phyloP scores from a whole-genome alignment of 2,888 invertebrate genomes.

The Noctua janthe region DNA sequence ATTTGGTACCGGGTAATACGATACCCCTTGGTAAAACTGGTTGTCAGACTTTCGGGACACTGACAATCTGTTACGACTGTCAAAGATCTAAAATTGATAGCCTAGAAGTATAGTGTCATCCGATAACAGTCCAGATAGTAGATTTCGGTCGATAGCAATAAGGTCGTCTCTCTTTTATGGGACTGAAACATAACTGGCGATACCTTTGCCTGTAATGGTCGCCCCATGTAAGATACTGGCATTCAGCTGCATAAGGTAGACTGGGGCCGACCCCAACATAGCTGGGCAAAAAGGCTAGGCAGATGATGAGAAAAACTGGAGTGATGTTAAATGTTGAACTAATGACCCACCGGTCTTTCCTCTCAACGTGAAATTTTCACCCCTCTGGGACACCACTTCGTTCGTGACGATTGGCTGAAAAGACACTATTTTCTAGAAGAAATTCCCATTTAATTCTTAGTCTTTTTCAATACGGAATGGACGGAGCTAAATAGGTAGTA shows the following conservation, averaged over 20 bases:
- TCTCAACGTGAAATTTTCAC: conserved; percentile 1
- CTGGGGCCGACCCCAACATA: not conserved
- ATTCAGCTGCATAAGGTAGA: not conserved
- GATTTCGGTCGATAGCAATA: too few relatives aligned
- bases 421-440: conserved; percentile 6
- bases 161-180: too few relatives aligned
- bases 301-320: not conserved
- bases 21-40: too few relatives aligned
- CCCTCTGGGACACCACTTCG: conserved; percentile 12
- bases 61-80: too few relatives aligned
- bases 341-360: not conserved
- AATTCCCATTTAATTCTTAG: conserved; percentile 5
- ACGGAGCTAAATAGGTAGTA: conserved; percentile 19
- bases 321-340: not conserved
- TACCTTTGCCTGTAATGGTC: too few relatives aligned
- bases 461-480: conserved; percentile 14
- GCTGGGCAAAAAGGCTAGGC: not conserved
- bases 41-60: too few relatives aligned
- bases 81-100: too few relatives aligned
- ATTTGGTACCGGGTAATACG: too few relatives aligned
- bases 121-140: too few relatives aligned
- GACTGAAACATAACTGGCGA: too few relatives aligned
- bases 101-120: too few relatives aligned
- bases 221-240: not conserved
- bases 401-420: conserved; percentile 36